Base-by-base conservation (phyloP, 2,797 vertebrate species). In the Microctenopoma lineatum region DNA sequence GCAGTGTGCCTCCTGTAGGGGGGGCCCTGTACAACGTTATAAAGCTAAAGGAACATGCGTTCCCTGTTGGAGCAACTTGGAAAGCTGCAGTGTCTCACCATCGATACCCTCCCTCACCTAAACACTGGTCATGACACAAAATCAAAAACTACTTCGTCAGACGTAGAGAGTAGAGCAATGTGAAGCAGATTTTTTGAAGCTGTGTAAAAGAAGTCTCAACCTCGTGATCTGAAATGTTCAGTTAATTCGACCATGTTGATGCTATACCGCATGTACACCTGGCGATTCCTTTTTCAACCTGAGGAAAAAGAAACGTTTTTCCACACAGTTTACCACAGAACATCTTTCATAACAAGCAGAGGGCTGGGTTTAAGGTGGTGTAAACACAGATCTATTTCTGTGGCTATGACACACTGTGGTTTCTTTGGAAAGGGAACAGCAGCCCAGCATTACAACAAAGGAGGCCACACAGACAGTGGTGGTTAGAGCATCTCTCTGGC, bases 361-460 rank as follows among this genome's bases (percentile, higher is more conserved):
- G 77, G 82, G 77, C 73, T 83, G 90, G 84, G 79, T 85, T 88
- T 87, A 88, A 87, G 88, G 90, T 88, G 92, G 92, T 93, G 89
- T 92, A 94, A 92, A 93, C 91, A 91, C 68, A 84, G 84, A 80
- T 89, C 91, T 93, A 92, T 92, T 93, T 90, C 88, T 90, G 92
- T 80, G 86, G 85, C 83, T 80, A 87, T 93, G 92, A 94, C 93
- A 92, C 90, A 92, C 88, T 46, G 79, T 76, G 91, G 91, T 93
- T 92, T 92, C 87, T 73, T 80, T 92, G 92, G 91, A 93, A 92
- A 89, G 77, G 73, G 82, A 90, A 71, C 84, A 90, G 85, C 91
- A 86, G 89, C 85, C 90, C 79, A 77, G 80, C 80, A 73, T 89
- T 87, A 87, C 89, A 93, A 93, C 87, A 91, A 90, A 89, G 78